phyloP scores from a whole-genome alignment of 2,113 vertebrate genomes.

The Pelvicachromis taeniatus region DNA sequence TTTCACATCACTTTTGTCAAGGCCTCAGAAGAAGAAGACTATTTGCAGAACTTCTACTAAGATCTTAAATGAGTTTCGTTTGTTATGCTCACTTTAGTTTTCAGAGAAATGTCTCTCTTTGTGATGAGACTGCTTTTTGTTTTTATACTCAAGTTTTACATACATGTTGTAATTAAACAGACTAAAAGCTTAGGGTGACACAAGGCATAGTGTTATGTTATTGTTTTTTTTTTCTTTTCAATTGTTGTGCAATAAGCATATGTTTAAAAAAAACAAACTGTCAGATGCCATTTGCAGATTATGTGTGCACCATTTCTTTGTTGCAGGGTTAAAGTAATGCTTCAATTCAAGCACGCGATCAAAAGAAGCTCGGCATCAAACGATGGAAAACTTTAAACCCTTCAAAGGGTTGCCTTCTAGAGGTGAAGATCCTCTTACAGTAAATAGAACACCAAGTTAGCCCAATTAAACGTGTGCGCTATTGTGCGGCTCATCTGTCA shows the following conservation, averaged over 20 bases:
- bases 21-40: neutral
- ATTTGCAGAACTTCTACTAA: neutral
- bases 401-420: constrained; percentile 1
- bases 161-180: neutral
- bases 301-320: neutral
- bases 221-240: neutral
- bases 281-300: neutral
- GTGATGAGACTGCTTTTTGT: neutral
- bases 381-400: neutral
- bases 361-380: neutral
- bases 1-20: constrained; percentile 15
- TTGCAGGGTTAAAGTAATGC: neutral
- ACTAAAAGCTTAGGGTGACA: neutral
- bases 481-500: neutral
- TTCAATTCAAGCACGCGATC: constrained; percentile 1
- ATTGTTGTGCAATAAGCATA: neutral
- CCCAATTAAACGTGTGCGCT: neutral
- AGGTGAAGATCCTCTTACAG: neutral
- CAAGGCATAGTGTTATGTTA: neutral
- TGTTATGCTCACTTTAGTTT: neutral
- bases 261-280: neutral
- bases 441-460: neutral
- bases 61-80: neutral
- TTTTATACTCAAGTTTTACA: neutral
- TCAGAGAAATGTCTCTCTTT: neutral